Conservation (phyloP, 2,113 vertebrate species). For the Ictidomys tridecemlineatus region DNA sequence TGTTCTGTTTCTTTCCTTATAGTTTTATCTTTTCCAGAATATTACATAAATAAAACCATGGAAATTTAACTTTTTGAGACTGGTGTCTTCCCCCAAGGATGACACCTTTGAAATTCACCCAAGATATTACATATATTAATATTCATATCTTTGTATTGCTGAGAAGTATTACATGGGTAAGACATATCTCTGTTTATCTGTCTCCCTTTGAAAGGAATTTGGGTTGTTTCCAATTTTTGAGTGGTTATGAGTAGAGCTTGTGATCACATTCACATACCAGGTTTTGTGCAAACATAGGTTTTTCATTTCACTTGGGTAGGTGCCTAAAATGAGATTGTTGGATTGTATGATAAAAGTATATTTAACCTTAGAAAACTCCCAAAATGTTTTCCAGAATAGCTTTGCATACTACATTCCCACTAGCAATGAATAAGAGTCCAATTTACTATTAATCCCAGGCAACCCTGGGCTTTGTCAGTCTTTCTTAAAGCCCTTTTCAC, state of each 20-base stretch:
- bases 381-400: not conserved
- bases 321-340: not conserved
- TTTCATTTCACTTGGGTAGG: not conserved
- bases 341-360: not conserved
- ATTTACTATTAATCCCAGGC: not conserved
- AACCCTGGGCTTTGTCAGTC: not conserved
- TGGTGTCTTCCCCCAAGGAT: not conserved
- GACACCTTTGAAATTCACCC: constrained; percentile 13
- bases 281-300: not conserved
- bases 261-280: not conserved
- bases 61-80: constrained; percentile 15
- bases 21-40: too few species aligned
- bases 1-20: too few species aligned
- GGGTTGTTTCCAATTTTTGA: not conserved
- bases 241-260: not conserved
- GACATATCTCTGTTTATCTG: not conserved
- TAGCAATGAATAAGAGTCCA: not conserved
- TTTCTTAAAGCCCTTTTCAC: not conserved
- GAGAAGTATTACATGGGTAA: not conserved
- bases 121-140: not conserved
- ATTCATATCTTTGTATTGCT: not conserved
- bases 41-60: not conserved
- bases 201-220: not conserved
- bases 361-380: not conserved
- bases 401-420: not conserved